Conservation (phyloP, 2,113 vertebrate genomes). For the Stegastes partitus region DNA sequence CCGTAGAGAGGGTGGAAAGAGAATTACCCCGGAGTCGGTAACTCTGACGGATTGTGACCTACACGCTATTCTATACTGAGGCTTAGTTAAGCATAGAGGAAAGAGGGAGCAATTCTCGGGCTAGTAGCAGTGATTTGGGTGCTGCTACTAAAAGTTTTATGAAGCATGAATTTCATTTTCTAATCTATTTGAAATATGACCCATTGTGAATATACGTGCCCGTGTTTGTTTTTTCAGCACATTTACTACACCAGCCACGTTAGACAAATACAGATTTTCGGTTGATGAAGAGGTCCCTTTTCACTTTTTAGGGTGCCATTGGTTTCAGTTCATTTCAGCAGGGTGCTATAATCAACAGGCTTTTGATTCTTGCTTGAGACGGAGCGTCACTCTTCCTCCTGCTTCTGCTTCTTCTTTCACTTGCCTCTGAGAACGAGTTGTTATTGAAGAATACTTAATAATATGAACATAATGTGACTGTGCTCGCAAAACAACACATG, state of each 20-base stretch:
- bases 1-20: not conserved
- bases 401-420: constrained; percentile 1
- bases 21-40: constrained; percentile 34
- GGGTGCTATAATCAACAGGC: not conserved
- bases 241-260: not conserved
- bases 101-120: constrained; percentile 32
- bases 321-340: constrained; percentile 31
- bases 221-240: constrained; percentile 41
- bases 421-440: not conserved
- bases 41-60: constrained; percentile 37
- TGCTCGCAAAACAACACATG: not conserved
- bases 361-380: not conserved
- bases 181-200: constrained; percentile 49
- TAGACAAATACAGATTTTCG: not conserved
- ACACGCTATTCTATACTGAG: not conserved
- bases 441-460: not conserved
- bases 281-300: constrained; percentile 9
- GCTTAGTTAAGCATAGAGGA: constrained; percentile 44
- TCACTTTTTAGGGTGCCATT: not conserved
- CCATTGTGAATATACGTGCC: constrained; percentile 8
- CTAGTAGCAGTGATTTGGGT: constrained; percentile 42
- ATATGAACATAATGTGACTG: not conserved
- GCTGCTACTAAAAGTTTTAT: constrained; percentile 36
- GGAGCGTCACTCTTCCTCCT: not conserved
- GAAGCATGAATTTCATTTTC: constrained; percentile 57